Base-by-base conservation (phyloP, 1,140 invertebrate species). In the Eupristina koningsbergeri region DNA sequence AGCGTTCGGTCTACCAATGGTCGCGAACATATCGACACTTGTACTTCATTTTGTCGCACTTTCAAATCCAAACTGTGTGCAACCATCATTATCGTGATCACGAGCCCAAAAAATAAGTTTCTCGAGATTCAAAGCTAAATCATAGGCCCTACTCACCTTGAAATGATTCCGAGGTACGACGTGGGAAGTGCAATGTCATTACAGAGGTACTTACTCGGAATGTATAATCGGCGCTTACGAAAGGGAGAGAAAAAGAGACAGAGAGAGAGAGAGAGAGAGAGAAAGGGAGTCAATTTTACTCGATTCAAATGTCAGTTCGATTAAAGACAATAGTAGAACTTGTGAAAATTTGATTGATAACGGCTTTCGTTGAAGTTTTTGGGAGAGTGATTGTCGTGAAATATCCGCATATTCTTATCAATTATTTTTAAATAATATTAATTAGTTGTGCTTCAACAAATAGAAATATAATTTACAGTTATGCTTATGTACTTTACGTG, bases 121-220 rank as follows among this genome's bases (percentile, higher is more conserved):
- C 67, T 5, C 34, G 15, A 1, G 22, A 63, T 3, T 26, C 36
- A 39, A 53, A 53, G 26, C 11, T 5, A 11, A 5, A 11, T 41
- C 29, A 36, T 5, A 39, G 67, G 0, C 5, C n/a, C 36, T 13
- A 19, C 36, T 41, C n/a, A 26, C 71, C n/a, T 22, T 50, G 64
- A 84, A 39, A 89, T 91, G 90, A 88, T 91, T 15, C 89, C 90
- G 19, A 87, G 90, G 85, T 91, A 91, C 78, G 90, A 91, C 78
- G 85, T 91, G 45, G 88, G 88, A 39, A 90, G 89, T 67, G 89
- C 89, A 0, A 84, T 91, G 69, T 90, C 90, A 17, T 80, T 91
- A 47, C 90, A 91, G 79, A 91, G 90, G 90, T 91, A 81, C 41
- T 58, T 45, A 34, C 11, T 50, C 61, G 0, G n/a, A 29, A n/a